Evolutionary conservation across 2,797 vertebrate genomes (phyloP), one percentile per base, ranked within the genome.

Genomic region (Alca torda): DNA sequence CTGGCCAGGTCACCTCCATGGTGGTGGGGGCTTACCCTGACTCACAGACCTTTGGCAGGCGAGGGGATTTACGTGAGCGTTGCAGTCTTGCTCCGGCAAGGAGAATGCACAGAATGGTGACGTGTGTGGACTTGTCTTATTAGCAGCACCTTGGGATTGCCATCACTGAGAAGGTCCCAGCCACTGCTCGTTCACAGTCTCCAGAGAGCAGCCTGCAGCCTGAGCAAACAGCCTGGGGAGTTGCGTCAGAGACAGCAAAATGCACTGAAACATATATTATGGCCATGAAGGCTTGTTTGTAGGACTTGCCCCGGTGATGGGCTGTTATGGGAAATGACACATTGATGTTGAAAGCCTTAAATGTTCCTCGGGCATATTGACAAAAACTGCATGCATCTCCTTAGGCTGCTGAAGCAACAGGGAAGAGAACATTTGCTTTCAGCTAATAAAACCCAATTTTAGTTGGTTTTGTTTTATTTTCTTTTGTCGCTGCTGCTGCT

Each of bases 261-360:
- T 30, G 15, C 45, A 23, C 77, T 48, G 31, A 61, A 84, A 91
- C 19, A 9, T 30, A 9, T 43, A 31, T 74, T 65, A 26, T 4
- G 51, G 83, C 37, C 28, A 4, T 48, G 39, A 78, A 94, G 67
- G 65, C 46, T 91, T 86, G 65, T 90, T 75, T 81, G 43, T 59
- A 41, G 83, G 48, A 33, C 90, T 79, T 73, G 87, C 63, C 59
- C 53, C 1, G 2, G 17, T 93, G 85, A 89, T 70, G 79, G 91
- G 61, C 59, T 97, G 41, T 81, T 95, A 90, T 33, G 54, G 65
- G 85, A 89, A 95, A 89, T 93, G 91, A 91, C 89, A 90, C 64
- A 56, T 89, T 59, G 87, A 88, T 86, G 67, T 70, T 84, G 87
- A 90, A 95, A 95, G 70, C 65, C 63, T 91, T 85, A 65, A 82